phyloP scores from a whole-genome alignment of 2,888 invertebrate species.

The Sphaerophoria taeniata region DNA sequence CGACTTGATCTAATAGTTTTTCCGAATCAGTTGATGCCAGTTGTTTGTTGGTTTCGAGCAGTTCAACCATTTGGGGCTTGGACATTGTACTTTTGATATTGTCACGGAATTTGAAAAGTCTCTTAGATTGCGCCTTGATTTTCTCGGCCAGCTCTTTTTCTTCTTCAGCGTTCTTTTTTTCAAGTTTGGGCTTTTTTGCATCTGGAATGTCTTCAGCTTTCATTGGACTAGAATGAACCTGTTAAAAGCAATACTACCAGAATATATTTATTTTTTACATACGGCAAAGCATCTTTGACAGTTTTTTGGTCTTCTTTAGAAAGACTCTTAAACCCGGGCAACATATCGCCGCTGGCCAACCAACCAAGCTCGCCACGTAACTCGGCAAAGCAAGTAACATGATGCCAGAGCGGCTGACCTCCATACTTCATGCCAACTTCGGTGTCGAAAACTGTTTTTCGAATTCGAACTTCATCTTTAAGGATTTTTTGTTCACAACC shows the following conservation, averaged over 20 bases:
- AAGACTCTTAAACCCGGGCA: constrained; percentile 91
- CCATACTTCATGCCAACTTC: constrained; percentile 92
- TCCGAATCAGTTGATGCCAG: constrained; percentile 87
- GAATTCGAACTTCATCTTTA: constrained; percentile 89
- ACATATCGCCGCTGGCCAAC: constrained; percentile 87
- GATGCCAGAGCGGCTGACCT: constrained; percentile 95
- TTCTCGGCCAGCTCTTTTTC: constrained; percentile 86
- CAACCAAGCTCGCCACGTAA: constrained; percentile 88
- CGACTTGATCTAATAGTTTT: constrained; percentile 86
- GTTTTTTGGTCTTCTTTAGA: constrained; percentile 88
- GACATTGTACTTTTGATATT: constrained; percentile 84
- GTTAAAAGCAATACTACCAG: neutral
- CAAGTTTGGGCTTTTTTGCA: constrained; percentile 88
- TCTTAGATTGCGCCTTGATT: constrained; percentile 78
- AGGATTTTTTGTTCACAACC: constrained; percentile 94
- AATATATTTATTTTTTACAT: constrained; percentile 79
- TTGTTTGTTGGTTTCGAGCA: constrained; percentile 90
- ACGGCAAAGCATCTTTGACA: constrained; percentile 87
- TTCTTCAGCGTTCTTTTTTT: constrained; percentile 85
- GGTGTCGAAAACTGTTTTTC: constrained; percentile 86
- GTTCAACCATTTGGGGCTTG: constrained; percentile 85
- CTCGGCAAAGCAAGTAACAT: constrained; percentile 94
- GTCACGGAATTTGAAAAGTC: constrained; percentile 87
- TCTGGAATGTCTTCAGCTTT: constrained; percentile 85
- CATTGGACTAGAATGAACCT: constrained; percentile 77